These are phyloP conservation scores for Junco hyemalis DNA, from an alignment of 2,113 vertebrate species.

Conservation along the genomic window DNA sequence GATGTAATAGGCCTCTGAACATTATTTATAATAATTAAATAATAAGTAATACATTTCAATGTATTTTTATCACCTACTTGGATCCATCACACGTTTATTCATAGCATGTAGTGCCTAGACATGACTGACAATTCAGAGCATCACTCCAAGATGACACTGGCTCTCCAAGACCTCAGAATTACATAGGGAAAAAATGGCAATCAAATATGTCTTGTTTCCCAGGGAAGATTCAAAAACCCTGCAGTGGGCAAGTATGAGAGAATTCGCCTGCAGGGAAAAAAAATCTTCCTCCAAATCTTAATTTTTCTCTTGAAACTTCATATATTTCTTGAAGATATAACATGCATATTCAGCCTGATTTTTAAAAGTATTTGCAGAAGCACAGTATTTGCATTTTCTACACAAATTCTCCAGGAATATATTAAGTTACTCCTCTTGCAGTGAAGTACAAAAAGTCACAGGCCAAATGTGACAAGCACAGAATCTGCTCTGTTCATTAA, in stretches of 20 bases:
- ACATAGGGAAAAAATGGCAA: not conserved
- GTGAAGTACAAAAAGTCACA: conserved; percentile 12
- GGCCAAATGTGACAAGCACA: not conserved
- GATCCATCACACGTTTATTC: not conserved
- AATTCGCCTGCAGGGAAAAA: not conserved
- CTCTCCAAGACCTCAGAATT: not conserved
- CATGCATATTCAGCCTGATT: not conserved
- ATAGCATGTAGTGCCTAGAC: not conserved
- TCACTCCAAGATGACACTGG: not conserved
- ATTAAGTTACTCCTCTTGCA: not conserved
- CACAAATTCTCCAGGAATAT: not conserved
- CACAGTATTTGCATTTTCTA: not conserved
- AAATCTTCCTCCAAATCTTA: not conserved
- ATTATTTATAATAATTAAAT: not conserved
- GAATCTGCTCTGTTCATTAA: not conserved
- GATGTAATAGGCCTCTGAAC: not conserved
- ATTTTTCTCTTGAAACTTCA: not conserved
- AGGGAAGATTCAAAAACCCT: not conserved
- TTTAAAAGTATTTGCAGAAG: not conserved
- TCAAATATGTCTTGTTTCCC: not conserved
- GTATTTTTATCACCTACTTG: not conserved
- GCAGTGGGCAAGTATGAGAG: not conserved
- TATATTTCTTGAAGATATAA: not conserved
- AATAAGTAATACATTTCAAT: not conserved
- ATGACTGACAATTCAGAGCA: not conserved